phyloP scores from a whole-genome alignment of 2,113 vertebrate genomes.

The Prochilodus magdalenae region DNA sequence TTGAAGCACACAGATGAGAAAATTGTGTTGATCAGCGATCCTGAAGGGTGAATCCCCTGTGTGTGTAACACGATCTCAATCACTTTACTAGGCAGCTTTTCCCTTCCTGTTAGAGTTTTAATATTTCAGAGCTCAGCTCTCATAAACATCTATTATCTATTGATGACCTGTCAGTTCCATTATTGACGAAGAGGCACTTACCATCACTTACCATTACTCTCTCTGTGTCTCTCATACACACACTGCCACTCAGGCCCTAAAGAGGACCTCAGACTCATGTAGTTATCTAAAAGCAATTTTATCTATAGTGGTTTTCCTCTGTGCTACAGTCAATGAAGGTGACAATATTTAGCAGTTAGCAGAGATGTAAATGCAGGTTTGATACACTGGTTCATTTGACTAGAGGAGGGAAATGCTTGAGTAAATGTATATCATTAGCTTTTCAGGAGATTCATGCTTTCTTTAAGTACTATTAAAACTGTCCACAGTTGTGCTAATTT shows the following conservation, averaged over 20 bases:
- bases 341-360: background rate
- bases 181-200: slow-evolving; percentile 57
- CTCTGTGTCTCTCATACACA: slow-evolving; percentile 24
- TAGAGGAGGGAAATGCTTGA: no score
- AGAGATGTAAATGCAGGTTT: no score
- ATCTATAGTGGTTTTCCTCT: background rate
- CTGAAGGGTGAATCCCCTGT: background rate
- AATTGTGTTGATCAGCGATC: background rate
- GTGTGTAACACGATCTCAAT: slow-evolving; percentile 33
- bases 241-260: background rate
- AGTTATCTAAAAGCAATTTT: slow-evolving; percentile 23
- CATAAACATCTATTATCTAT: slow-evolving; percentile 54
- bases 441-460: no score
- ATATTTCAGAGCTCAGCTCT: slow-evolving; percentile 58
- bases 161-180: slow-evolving; percentile 57
- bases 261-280: slow-evolving; percentile 5
- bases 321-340: background rate
- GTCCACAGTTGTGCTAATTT: no score
- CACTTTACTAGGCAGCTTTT: slow-evolving; percentile 14
- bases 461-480: no score
- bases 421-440: no score
- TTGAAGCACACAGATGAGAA: background rate
- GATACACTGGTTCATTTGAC: no score
- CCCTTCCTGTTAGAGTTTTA: slow-evolving; percentile 49
- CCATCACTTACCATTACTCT: slow-evolving; percentile 39